Conservation (phyloP, 2,888 invertebrate species). For the Bombyx huttoni region DNA sequence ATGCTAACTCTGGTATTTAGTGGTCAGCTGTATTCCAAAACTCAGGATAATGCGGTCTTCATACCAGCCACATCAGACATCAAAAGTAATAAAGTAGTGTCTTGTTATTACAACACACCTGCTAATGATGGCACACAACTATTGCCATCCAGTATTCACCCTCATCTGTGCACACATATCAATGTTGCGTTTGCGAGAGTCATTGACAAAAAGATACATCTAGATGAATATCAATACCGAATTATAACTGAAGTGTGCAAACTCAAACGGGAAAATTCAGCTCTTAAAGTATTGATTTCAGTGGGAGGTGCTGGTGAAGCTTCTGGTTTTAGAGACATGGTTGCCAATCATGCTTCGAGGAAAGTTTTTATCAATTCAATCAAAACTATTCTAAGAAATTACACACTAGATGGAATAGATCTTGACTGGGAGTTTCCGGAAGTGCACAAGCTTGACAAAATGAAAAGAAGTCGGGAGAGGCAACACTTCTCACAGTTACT, state of each 20-base stretch:
- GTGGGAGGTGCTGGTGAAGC: constrained; percentile 76
- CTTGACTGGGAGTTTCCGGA: constrained; percentile 92
- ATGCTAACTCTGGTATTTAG: neutral
- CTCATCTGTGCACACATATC: constrained; percentile 86
- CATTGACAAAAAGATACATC: constrained; percentile 70
- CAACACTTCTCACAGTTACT: constrained; percentile 83
- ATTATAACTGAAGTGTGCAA: constrained; percentile 50
- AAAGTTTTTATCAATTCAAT: constrained; percentile 74
- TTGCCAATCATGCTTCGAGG: constrained; percentile 77
- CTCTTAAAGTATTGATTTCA: constrained; percentile 83
- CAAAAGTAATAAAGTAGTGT: constrained; percentile 24
- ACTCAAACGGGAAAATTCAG: constrained; percentile 74
- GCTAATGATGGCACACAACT: constrained; percentile 34
- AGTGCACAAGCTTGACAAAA: constrained; percentile 29
- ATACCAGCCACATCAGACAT: neutral
- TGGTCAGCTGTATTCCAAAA: neutral
- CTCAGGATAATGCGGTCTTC: neutral
- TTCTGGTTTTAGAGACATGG: constrained; percentile 80
- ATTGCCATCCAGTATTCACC: constrained; percentile 74
- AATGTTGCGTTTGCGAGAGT: constrained; percentile 83
- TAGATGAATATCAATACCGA: constrained; percentile 51
- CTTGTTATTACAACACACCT: constrained; percentile 82
- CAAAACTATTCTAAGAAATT: constrained; percentile 61
- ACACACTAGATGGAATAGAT: constrained; percentile 79
- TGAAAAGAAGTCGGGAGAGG: constrained; percentile 58